Evolutionary conservation across 1,140 invertebrate genomes (phyloP).

Genomic region (Zaprionus ghesquierei): DNA sequence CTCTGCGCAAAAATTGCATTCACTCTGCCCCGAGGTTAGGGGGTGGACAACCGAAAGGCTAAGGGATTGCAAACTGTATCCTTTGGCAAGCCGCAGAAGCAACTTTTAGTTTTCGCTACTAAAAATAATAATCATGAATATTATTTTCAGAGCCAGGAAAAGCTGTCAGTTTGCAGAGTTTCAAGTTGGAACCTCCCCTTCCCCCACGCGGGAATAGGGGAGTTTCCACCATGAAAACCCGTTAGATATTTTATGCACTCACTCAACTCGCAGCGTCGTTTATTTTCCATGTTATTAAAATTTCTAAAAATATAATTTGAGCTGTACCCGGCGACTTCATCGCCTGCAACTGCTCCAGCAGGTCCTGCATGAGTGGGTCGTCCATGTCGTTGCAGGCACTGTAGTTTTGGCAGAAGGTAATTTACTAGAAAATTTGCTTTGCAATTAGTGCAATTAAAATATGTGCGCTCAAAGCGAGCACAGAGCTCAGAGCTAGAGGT

Average conservation of each 20-base stretch:
- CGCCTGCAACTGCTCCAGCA: background rate
- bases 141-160: conserved; percentile 43
- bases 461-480: conserved; percentile 26
- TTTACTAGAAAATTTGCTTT: conserved; percentile 80
- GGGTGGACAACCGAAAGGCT: background rate
- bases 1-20: conserved; percentile 45
- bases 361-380: background rate
- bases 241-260: conserved; percentile 21
- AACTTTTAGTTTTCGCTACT: conserved; percentile 62
- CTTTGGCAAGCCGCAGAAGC: conserved; percentile 28
- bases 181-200: background rate
- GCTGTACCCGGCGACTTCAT: conserved; percentile 3
- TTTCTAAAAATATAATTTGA: conserved; percentile 73
- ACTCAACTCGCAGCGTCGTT: conserved; percentile 32
- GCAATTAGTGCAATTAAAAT: conserved; percentile 79
- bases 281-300: conserved; percentile 66
- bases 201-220: no score
- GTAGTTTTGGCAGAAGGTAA: conserved; percentile 68
- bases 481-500: background rate
- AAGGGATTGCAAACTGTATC: background rate
- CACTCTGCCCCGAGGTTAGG: background rate
- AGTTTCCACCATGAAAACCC: background rate
- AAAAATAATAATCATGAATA: conserved; percentile 80
- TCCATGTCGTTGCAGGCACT: conserved; percentile 11
- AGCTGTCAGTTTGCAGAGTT: conserved; percentile 21